Conservation (phyloP, 2,888 invertebrate genomes). For the Brassicogethes aeneus region DNA sequence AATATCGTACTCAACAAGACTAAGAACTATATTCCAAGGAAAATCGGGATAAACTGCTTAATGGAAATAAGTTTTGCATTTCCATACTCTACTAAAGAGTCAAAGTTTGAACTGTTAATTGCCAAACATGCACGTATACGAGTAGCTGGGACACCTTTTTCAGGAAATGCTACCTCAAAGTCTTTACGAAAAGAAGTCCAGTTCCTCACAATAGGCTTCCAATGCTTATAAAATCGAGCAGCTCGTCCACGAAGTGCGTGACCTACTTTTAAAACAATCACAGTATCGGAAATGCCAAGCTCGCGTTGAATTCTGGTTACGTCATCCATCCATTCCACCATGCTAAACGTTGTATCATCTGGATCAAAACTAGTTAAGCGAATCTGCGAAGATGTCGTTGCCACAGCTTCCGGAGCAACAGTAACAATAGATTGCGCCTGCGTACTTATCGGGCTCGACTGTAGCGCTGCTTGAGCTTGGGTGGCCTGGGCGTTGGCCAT, state of each 20-base stretch:
- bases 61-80: slow-evolving; percentile 6
- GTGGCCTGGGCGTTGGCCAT: slow-evolving; percentile 7
- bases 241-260: slow-evolving; percentile 12
- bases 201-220: slow-evolving; percentile 10
- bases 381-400: slow-evolving; percentile 6
- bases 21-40: slow-evolving; percentile 7
- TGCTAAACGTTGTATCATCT: slow-evolving; percentile 12
- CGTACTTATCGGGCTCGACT: slow-evolving; percentile 3
- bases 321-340: slow-evolving; percentile 13
- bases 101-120: slow-evolving; percentile 6
- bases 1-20: slow-evolving; percentile 5
- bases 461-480: background rate
- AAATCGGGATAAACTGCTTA: slow-evolving; percentile 4
- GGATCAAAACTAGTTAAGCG: slow-evolving; percentile 10
- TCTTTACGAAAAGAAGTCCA: slow-evolving; percentile 10
- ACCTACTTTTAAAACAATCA: slow-evolving; percentile 10
- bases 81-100: slow-evolving; percentile 6
- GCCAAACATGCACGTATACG: slow-evolving; percentile 6
- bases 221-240: slow-evolving; percentile 12
- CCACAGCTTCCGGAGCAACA: too few relatives aligned
- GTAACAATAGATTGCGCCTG: slow-evolving; percentile 3
- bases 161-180: slow-evolving; percentile 10
- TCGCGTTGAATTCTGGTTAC: slow-evolving; percentile 13
- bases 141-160: slow-evolving; percentile 7
- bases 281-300: slow-evolving; percentile 10